Conservation (phyloP, 2,888 invertebrate species). For the Brachylomia viminalis region DNA sequence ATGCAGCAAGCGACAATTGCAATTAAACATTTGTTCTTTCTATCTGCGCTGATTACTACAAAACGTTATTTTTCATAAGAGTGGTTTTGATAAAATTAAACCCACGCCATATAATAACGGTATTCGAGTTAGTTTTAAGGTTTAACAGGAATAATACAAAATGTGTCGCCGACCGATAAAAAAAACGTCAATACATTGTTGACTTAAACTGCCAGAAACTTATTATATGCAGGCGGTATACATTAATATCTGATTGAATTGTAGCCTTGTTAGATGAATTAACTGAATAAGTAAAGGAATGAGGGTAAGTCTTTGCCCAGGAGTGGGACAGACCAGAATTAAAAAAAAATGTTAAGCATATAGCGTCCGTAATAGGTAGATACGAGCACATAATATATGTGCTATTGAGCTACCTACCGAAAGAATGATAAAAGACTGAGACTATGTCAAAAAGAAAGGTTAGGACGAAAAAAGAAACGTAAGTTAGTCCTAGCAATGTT, state of each 20-base stretch:
- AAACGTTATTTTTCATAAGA: background rate
- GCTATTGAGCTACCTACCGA: conserved; percentile 17
- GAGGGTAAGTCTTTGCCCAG: no score
- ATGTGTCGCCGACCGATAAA: background rate
- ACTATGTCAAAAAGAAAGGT: conserved; percentile 12
- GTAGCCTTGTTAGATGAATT: background rate
- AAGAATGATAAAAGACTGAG: conserved; percentile 13
- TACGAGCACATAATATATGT: background rate
- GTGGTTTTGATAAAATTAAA: background rate
- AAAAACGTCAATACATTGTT: background rate
- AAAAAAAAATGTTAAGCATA: background rate
- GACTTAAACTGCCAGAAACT: background rate
- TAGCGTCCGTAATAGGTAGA: background rate
- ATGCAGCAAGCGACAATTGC: background rate
- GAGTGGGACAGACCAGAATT: background rate
- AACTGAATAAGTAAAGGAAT: background rate
- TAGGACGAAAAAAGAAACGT: conserved; percentile 13
- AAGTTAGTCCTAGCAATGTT: conserved; percentile 21
- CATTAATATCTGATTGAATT: background rate
- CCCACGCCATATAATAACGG: background rate
- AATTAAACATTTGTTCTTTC: background rate
- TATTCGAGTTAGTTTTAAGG: background rate
- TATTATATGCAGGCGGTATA: no score
- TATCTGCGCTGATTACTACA: background rate
- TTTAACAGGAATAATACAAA: conserved; percentile 16